A percentile compares a stretch with the other conserved stretches of the same genome.
Evolutionary conservation across 2,113 vertebrate genomes (phyloP).

Genomic region (Nesogale talazaci): DNA sequence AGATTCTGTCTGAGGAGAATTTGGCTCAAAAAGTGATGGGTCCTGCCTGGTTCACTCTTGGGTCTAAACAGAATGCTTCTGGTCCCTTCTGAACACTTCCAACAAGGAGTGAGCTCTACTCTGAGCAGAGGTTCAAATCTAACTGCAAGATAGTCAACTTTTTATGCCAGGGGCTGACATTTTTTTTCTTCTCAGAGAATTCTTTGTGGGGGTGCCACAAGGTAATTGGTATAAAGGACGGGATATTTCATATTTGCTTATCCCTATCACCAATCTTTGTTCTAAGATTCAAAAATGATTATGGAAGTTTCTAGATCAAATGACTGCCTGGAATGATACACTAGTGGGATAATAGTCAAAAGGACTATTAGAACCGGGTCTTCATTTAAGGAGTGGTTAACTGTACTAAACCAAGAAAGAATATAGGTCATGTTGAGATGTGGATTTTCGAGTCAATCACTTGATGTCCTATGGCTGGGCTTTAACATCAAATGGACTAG

Average conservation of each 20-base stretch:
- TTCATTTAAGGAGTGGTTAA: not conserved
- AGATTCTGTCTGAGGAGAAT: not conserved
- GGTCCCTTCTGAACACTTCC: not conserved
- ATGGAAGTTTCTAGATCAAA: not conserved
- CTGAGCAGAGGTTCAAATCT: not conserved
- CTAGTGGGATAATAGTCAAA: not conserved
- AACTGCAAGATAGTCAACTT: not conserved
- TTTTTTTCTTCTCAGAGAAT: not conserved
- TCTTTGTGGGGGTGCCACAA: not conserved
- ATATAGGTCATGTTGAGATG: not conserved
- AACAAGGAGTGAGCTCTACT: not conserved
- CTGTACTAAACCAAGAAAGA: not conserved
- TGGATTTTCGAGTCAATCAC: not conserved
- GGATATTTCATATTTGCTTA: not conserved
- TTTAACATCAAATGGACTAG: not conserved
- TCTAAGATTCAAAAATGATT: conserved; percentile 10
- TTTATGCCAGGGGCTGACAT: not conserved
- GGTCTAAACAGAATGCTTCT: not conserved
- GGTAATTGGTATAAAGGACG: not conserved
- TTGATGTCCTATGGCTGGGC: not conserved
- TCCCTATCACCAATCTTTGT: not conserved
- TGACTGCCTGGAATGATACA: not conserved
- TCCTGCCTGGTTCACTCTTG: not conserved
- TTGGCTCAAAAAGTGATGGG: not conserved
- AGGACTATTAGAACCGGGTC: not conserved